These are phyloP conservation scores for Calypte anna DNA, from an alignment of 2,113 vertebrate genomes.

Conservation along the genomic window DNA sequence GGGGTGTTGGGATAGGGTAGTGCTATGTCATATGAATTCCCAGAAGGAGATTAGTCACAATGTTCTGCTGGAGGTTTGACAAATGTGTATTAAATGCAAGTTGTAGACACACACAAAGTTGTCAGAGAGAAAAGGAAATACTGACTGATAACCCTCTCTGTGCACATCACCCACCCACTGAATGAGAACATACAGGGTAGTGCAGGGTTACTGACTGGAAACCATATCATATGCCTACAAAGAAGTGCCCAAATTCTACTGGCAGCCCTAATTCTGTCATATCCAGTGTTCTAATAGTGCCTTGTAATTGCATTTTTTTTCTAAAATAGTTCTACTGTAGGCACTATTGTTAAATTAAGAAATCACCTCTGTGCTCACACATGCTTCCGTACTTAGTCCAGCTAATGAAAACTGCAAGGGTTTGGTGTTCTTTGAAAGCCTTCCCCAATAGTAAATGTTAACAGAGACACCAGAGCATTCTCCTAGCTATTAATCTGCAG, in stretches of 20 bases:
- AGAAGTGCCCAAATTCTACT: background rate
- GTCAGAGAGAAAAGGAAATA: background rate
- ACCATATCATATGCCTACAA: background rate
- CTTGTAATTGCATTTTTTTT: background rate
- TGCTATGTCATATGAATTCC: background rate
- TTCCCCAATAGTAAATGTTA: conserved; percentile 66
- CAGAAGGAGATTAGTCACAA: background rate
- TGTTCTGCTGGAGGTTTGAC: background rate
- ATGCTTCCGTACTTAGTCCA: conserved; percentile 17
- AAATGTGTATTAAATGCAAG: background rate
- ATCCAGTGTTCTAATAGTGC: background rate
- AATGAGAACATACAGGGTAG: background rate
- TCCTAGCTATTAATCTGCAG: conserved; percentile 76
- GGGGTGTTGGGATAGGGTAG: background rate
- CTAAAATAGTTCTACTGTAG: background rate
- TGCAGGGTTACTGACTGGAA: background rate
- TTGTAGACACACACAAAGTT: background rate
- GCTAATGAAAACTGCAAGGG: conserved; percentile 50
- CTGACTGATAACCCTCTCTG: background rate
- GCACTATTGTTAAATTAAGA: background rate
- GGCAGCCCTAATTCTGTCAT: background rate
- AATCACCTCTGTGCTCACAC: background rate
- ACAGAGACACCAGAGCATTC: conserved; percentile 70
- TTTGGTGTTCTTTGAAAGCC: conserved; percentile 28
- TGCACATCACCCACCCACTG: background rate